A percentile compares a stretch with the other conserved stretches of the same genome.
Conservation (phyloP, 2,113 vertebrate species). For the Oceanites oceanicus region DNA sequence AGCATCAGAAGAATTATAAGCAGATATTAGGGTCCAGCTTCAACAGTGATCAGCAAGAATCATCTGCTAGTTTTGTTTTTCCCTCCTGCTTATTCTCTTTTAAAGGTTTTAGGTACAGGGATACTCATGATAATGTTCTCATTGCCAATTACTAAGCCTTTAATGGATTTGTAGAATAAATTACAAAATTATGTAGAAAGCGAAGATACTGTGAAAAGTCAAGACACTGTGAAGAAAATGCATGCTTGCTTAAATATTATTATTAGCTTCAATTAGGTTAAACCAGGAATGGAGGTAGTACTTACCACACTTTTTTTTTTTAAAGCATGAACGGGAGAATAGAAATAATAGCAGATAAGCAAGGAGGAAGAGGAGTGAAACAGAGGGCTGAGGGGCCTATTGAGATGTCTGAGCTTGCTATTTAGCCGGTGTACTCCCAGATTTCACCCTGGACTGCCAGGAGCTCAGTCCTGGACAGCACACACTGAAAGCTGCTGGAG, state of each 20-base stretch:
- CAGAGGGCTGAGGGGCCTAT: background rate
- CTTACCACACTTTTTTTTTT: background rate
- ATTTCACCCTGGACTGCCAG: background rate
- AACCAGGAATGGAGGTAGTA: background rate
- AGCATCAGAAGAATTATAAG: background rate
- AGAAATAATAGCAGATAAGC: background rate
- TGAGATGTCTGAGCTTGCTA: background rate
- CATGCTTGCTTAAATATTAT: background rate
- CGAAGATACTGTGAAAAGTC: background rate
- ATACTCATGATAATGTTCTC: background rate
- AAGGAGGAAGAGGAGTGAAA: background rate
- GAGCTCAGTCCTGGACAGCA: background rate
- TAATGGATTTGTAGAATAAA: background rate
- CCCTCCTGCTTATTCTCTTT: background rate
- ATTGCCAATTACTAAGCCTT: background rate
- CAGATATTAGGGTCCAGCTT: background rate
- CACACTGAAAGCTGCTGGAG: background rate
- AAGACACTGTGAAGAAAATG: background rate
- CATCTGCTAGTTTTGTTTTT: background rate
- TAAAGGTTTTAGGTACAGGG: background rate
- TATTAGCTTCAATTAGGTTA: background rate
- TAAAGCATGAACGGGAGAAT: background rate
- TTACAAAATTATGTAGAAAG: background rate
- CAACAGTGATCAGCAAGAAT: background rate
- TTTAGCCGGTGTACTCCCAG: background rate